phyloP scores from a whole-genome alignment of 2,888 invertebrate genomes.

The Pyrrhopygopsis socrates region DNA sequence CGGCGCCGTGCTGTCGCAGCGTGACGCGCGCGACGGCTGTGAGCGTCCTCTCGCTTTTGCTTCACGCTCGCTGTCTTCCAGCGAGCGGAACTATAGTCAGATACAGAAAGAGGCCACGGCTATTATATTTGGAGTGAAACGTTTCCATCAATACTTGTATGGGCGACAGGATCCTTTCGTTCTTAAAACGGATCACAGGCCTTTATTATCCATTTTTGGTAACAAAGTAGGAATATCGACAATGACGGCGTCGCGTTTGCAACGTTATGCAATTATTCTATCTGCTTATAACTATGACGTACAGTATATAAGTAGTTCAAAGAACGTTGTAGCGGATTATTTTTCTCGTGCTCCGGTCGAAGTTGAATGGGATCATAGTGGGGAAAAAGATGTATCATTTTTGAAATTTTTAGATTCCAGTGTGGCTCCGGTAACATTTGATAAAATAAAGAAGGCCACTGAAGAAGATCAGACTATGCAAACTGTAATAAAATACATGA shows the following conservation, averaged over 20 bases:
- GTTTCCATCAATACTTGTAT: constrained; percentile 74
- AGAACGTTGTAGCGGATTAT: constrained; percentile 70
- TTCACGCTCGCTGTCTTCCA: constrained; percentile 57
- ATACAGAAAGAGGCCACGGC: constrained; percentile 75
- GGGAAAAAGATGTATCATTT: background rate
- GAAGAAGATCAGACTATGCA: constrained; percentile 31
- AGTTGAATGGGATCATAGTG: background rate
- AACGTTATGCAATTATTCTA: constrained; percentile 67
- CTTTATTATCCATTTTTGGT: constrained; percentile 53
- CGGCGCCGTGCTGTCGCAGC: constrained; percentile 57
- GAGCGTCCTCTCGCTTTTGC: constrained; percentile 60
- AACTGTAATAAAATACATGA: constrained; percentile 62
- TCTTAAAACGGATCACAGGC: constrained; percentile 70
- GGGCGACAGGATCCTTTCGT: constrained; percentile 61
- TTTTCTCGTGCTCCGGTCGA: constrained; percentile 43
- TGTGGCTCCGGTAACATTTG: constrained; percentile 18
- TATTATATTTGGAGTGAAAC: constrained; percentile 60
- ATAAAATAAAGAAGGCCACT: constrained; percentile 47
- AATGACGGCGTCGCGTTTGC: constrained; percentile 62
- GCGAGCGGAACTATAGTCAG: constrained; percentile 65
- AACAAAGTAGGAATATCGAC: constrained; percentile 61
- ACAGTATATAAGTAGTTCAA: constrained; percentile 48
- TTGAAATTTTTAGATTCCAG: background rate
- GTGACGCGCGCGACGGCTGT: background rate
- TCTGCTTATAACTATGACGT: constrained; percentile 74